A percentile compares a stretch with the other conserved stretches of the same genome.
Evolutionary conservation across 2,113 vertebrate genomes (phyloP).

Genomic region (Diglossa brunneiventris): DNA sequence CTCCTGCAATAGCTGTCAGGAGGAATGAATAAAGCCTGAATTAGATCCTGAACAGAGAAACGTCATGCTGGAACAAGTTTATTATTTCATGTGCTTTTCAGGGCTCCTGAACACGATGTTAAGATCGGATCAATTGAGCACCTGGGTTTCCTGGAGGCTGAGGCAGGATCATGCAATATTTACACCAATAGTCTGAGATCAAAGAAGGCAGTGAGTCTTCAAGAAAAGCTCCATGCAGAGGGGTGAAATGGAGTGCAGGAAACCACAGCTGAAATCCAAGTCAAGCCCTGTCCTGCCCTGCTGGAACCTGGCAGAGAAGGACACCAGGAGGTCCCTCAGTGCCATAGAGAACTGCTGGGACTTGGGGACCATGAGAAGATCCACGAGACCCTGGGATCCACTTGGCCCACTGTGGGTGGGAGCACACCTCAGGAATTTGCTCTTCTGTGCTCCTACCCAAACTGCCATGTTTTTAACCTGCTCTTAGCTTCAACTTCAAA

Average conservation of each 20-base stretch:
- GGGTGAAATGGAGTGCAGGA: not conserved
- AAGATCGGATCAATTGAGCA: constrained; percentile 39
- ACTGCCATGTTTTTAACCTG: accelerated
- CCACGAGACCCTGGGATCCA: not conserved
- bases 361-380: not conserved
- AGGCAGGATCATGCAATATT: constrained; percentile 40
- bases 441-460: not conserved
- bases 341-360: accelerated
- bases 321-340: not conserved
- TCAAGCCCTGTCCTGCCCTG: not conserved
- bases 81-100: constrained; percentile 64
- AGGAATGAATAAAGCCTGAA: constrained; percentile 13
- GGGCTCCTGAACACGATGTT: constrained; percentile 30
- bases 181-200: constrained; percentile 28
- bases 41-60: constrained; percentile 16
- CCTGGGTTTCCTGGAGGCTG: constrained; percentile 28
- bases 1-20: constrained; percentile 4
- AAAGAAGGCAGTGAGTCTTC: not conserved
- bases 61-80: constrained; percentile 60
- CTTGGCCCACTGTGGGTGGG: accelerated
- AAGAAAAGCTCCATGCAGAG: not conserved
- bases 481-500: not conserved
- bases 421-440: accelerated
- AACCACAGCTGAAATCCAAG: not conserved
- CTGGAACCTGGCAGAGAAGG: not conserved